Evolutionary conservation across 2,888 invertebrate genomes (phyloP), one percentile per base, ranked within the genome.

Genomic region (Cynaeus angustus): DNA sequence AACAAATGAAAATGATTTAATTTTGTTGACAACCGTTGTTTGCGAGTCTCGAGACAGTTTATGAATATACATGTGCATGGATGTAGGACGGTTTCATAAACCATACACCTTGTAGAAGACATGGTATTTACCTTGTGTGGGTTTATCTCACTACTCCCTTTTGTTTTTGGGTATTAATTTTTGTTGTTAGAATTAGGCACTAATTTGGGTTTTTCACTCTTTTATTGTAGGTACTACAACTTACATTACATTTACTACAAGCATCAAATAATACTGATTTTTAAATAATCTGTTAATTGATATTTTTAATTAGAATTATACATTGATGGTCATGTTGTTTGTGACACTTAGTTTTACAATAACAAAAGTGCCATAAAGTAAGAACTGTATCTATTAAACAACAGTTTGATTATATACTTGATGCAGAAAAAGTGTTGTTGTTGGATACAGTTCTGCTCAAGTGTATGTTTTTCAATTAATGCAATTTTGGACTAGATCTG

Each of bases 231-330:
- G 41, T 71, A 56, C 64, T 67, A 71, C 55, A 71, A 50, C 67
- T 67, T 71, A 71, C 70, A 71, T 56, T 71, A 71, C 64, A 67
- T 56, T 69, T 56, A 70, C 58, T 70, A 71, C 55, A 67, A 71
- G 70, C 70, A 67, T 64, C 62, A 66, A 71, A 71, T 71, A 71
- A 71, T 71, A 71, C 70, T 71, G 70, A 71, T 53, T 67, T 70
- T 61, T 56, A 71, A 66, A 66, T 69, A 56, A 43, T 48, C 33
- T 66, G 58, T 61, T 61, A 68, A 50, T 41, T 50, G 55, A 46
- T 64, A 56, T 43, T 66, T 55, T 62, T 50, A 26, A 45, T 62
- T 68, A 48, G 62, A 56, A 55, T 55, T 56, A 45, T 64, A 68
- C 56, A 68, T 43, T 37, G 53, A 58, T 58, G 61, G 68, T 68